Conservation (phyloP, 1,140 invertebrate species). For the Lycorma delicatula region DNA sequence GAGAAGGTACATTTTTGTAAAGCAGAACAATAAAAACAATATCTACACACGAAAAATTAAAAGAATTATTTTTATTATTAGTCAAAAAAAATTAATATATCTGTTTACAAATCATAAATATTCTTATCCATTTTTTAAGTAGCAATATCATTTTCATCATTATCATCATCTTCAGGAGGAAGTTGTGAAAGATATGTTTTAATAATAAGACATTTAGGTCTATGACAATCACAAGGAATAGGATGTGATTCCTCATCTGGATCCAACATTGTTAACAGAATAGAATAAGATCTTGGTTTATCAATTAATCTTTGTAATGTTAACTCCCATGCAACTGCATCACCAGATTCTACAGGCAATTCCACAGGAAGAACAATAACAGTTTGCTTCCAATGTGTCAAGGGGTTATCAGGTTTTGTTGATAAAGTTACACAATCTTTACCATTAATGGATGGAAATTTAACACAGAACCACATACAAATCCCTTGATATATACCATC, state of each 20-base stretch:
- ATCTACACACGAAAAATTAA: too few relatives aligned
- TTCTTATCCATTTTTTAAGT: too few relatives aligned
- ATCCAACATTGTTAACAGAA: constrained; percentile 61
- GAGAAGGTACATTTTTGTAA: too few relatives aligned
- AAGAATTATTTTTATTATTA: too few relatives aligned
- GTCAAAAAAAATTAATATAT: too few relatives aligned
- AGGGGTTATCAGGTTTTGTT: constrained; percentile 61
- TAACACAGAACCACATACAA: constrained; percentile 42
- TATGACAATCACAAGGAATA: constrained; percentile 62
- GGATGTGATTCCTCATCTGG: constrained; percentile 60
- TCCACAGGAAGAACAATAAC: constrained; percentile 48
- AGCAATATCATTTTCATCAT: too few relatives aligned
- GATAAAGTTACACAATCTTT: constrained; percentile 46
- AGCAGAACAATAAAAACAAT: too few relatives aligned
- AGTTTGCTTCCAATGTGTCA: constrained; percentile 97
- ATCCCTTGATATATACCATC: constrained; percentile 62
- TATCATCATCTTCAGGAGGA: not conserved
- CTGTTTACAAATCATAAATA: too few relatives aligned
- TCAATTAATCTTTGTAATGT: constrained; percentile 43
- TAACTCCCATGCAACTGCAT: constrained; percentile 61
- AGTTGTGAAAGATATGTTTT: constrained; percentile 46
- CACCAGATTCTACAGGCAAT: constrained; percentile 37
- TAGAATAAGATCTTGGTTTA: constrained; percentile 50
- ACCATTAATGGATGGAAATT: constrained; percentile 30
- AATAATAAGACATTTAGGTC: constrained; percentile 68